Evolutionary conservation across 2,888 invertebrate genomes (phyloP), one percentile per base, ranked within the genome.

Genomic region (Archips xylosteana): DNA sequence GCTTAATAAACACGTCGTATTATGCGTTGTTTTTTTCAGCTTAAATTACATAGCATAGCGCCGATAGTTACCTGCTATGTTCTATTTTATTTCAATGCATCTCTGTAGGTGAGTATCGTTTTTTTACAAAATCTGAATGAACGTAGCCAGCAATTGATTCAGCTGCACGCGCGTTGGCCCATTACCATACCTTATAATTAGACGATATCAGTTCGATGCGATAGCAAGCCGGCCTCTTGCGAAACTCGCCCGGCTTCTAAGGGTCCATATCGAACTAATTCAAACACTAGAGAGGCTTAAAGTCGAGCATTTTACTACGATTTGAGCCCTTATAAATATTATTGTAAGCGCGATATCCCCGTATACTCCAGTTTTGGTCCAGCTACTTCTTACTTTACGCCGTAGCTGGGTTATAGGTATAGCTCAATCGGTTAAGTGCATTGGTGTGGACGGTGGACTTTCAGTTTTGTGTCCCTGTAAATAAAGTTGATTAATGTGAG

Each of bases 131-230:
- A 80, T 75, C 72, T 79, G 80, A 82, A 83, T 80, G 78, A 79
- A 81, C 78, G 75, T 75, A 80, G 75, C 76, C 75, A 80, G 79
- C 85, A 81, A 85, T 84, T 82, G 84, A 85, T 80, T 81, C 80
- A 79, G 76, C 80, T 80, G 81, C 80, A 79, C 80, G 78, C 81
- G 81, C 83, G 79, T 82, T 83, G 81, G 81, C 83, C 83, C 82
- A 84, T 87, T 81, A 83, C 89, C 87, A 82, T 90, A 89, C 91
- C 91, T 90, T 91, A 90, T 93, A 93, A 94, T 94, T 94, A 94
- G 89, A 88, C 87, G 89, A 92, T 93, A 92, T 93, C 92, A 90
- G 91, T 91, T 90, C 90, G 91, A 92, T 88, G 88, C 89, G 90
- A 92, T 92, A 89, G 87, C 89, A 87, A 86, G 83, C 88, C 89